Conservation (phyloP, 2,797 vertebrate genomes). For the Tolypeutes matacus region DNA sequence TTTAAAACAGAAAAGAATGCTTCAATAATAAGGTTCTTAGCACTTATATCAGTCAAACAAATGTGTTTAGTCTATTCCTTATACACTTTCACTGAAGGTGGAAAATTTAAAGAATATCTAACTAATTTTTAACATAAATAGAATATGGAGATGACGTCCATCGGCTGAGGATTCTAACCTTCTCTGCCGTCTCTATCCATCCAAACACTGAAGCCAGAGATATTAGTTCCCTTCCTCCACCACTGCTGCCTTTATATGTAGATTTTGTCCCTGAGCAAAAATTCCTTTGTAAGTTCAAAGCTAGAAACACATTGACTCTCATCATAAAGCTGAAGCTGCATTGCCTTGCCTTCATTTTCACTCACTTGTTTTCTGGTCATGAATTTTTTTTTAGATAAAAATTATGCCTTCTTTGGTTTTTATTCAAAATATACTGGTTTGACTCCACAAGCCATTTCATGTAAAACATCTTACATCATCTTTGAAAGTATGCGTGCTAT, state of each 20-base stretch:
- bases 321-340: not conserved
- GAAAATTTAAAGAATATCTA: not conserved
- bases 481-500: not conserved
- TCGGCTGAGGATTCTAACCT: not conserved
- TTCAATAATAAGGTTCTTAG: not conserved
- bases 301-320: not conserved
- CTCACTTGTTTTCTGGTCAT: not conserved
- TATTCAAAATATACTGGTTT: not conserved
- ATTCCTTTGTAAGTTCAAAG: not conserved
- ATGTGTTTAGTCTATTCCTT: not conserved
- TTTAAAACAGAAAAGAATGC: not conserved
- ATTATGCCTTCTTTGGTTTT: not conserved
- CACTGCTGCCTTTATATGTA: not conserved
- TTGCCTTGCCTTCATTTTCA: not conserved
- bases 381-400: not conserved
- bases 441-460: not conserved
- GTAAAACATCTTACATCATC: not conserved
- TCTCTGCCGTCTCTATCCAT: not conserved
- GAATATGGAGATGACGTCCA: not conserved
- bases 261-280: not conserved
- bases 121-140: not conserved
- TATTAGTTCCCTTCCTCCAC: not conserved
- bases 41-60: not conserved
- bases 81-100: not conserved
- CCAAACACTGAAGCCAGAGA: not conserved